phyloP scores from a whole-genome alignment of 2,888 invertebrate species.

The Andrena camellia region DNA sequence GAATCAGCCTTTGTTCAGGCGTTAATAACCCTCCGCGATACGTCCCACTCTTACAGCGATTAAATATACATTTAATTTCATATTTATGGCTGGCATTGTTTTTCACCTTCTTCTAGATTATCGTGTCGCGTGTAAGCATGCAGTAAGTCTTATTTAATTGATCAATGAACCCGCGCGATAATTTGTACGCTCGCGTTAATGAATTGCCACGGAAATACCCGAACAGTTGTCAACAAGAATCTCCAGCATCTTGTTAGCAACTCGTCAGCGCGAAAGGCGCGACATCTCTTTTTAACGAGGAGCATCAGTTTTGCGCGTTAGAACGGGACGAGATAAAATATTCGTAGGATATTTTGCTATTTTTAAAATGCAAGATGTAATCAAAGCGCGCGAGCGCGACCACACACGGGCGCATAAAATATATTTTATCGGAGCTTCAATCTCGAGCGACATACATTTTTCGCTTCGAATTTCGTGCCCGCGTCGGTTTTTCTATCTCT shows the following conservation, averaged over 20 bases:
- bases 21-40: slow-evolving; percentile 7
- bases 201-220: neutral
- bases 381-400: neutral
- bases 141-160: slow-evolving; percentile 16
- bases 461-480: slow-evolving; percentile 17
- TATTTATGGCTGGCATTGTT: neutral
- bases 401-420: slow-evolving; percentile 14
- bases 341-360: neutral
- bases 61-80: neutral
- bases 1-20: slow-evolving; percentile 13
- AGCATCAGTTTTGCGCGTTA: neutral
- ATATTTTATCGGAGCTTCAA: slow-evolving; percentile 39
- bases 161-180: neutral
- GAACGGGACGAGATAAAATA: no score
- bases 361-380: slow-evolving; percentile 13
- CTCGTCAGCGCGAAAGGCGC: neutral
- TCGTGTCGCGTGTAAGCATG: neutral
- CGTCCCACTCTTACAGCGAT: neutral
- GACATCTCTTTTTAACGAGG: neutral
- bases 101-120: neutral
- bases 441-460: slow-evolving; percentile 4
- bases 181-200: slow-evolving; percentile 10
- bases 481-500: neutral
- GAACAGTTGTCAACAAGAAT: neutral
- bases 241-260: neutral